Conservation (phyloP, 2,113 vertebrate genomes). For the Pandion haliaetus region DNA sequence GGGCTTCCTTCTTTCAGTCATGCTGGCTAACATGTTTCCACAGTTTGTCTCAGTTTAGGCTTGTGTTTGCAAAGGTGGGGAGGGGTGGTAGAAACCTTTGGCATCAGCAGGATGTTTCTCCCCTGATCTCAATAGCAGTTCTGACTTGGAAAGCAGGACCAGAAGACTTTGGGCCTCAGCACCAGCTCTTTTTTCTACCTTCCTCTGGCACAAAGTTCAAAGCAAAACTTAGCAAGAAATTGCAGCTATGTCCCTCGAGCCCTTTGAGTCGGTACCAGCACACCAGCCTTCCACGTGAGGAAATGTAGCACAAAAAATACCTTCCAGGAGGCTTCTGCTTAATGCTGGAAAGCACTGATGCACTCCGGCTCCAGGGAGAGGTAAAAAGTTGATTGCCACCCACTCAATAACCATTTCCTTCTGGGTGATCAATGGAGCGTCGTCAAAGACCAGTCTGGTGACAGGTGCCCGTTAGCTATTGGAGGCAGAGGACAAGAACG, state of each 20-base stretch:
- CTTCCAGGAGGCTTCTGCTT: not conserved
- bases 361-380: not conserved
- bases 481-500: not conserved
- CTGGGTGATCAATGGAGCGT: not conserved
- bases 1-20: not conserved
- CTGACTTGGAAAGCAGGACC: not conserved
- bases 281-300: not conserved
- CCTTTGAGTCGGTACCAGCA: not conserved
- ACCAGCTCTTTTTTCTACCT: not conserved
- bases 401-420: constrained; percentile 59
- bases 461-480: not conserved
- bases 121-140: not conserved
- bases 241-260: not conserved
- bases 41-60: not conserved
- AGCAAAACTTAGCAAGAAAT: not conserved
- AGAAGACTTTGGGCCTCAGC: rapidly evolving
- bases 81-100: not conserved
- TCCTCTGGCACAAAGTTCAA: not conserved
- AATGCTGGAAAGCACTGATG: constrained; percentile 21
- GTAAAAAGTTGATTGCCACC: constrained; percentile 52
- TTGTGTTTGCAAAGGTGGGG: not conserved
- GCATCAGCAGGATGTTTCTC: not conserved
- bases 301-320: not conserved
- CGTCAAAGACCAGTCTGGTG: not conserved
- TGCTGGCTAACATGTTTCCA: not conserved